Conservation (phyloP, 1,140 invertebrate genomes). For the Kradibia gibbosae region DNA sequence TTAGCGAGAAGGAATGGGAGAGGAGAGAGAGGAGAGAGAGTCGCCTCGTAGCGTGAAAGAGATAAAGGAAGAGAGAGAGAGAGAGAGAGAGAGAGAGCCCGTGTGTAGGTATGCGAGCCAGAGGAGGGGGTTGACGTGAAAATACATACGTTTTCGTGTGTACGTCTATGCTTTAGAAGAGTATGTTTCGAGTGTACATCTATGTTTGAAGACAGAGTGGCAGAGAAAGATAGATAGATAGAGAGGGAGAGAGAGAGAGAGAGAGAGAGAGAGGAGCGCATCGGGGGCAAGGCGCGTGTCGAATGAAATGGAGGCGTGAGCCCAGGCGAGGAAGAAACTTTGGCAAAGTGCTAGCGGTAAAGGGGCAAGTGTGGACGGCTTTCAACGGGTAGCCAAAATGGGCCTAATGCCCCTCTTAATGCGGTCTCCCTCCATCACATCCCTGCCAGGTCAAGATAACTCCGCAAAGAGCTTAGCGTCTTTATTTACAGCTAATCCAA, state of each 20-base stretch:
- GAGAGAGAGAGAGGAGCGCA: neutral
- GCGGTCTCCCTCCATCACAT: neutral
- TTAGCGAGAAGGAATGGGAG: constrained; percentile 23
- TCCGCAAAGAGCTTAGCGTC: constrained; percentile 57
- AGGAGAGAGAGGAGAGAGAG: constrained; percentile 15
- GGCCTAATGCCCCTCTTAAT: constrained; percentile 69
- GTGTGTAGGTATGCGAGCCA: too few species aligned
- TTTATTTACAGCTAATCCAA: constrained; percentile 62
- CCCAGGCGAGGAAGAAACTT: constrained; percentile 41
- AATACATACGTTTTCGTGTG: too few species aligned
- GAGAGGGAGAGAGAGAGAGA: constrained; percentile 8
- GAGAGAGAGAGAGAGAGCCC: constrained; percentile 11
- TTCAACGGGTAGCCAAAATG: constrained; percentile 58
- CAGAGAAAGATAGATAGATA: too few species aligned
- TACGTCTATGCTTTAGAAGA: neutral
- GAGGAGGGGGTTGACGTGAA: too few species aligned
- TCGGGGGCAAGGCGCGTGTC: constrained; percentile 69
- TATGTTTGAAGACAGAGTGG: too few species aligned
- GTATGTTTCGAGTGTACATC: too few species aligned
- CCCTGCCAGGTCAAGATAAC: constrained; percentile 63
- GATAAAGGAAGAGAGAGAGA: too few species aligned
- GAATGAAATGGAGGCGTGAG: constrained; percentile 70
- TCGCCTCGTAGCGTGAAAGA: too few species aligned
- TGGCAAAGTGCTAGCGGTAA: neutral
- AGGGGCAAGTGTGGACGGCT: constrained; percentile 49